Percentiles rank a stretch among this genome's conserved stretches.
Evolutionary conservation across 2,888 invertebrate species (phyloP).

Genomic region (Xanthia icteritia): DNA sequence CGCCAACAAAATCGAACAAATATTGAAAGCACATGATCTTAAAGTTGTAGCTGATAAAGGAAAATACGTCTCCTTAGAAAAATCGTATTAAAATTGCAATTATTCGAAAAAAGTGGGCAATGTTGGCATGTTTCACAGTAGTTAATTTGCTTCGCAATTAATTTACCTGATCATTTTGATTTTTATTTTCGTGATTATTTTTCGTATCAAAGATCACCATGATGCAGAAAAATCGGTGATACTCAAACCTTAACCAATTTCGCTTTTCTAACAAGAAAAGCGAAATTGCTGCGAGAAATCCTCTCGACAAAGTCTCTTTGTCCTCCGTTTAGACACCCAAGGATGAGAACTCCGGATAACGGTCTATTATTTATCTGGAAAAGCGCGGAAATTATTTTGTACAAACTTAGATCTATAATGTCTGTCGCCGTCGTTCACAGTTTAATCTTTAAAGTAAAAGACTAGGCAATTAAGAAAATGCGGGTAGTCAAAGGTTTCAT

Average conservation of each 20-base stretch:
- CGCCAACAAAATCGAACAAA: too few species aligned
- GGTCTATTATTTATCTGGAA: constrained; percentile 10
- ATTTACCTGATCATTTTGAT: neutral
- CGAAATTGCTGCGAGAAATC: neutral
- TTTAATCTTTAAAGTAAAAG: neutral
- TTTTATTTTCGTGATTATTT: neutral
- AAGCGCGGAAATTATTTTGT: constrained; percentile 8
- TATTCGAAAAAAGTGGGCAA: too few species aligned
- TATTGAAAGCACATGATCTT: too few species aligned
- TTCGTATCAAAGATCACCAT: neutral
- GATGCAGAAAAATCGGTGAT: neutral
- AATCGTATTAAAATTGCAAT: too few species aligned
- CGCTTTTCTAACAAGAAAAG: too few species aligned
- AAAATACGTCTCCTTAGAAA: too few species aligned
- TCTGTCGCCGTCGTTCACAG: neutral
- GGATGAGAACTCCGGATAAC: constrained; percentile 1
- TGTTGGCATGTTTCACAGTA: too few species aligned
- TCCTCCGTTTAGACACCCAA: too few species aligned
- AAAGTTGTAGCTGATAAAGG: too few species aligned
- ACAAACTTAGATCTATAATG: neutral
- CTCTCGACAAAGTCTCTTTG: neutral
- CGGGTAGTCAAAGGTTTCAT: neutral
- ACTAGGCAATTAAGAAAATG: neutral
- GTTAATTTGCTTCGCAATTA: neutral
- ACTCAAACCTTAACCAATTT: neutral